These are phyloP conservation scores for Diacarnus erythraeanus DNA, from an alignment of 37 sponge, comb jelly and placozoan genomes.

Conservation along the genomic window DNA sequence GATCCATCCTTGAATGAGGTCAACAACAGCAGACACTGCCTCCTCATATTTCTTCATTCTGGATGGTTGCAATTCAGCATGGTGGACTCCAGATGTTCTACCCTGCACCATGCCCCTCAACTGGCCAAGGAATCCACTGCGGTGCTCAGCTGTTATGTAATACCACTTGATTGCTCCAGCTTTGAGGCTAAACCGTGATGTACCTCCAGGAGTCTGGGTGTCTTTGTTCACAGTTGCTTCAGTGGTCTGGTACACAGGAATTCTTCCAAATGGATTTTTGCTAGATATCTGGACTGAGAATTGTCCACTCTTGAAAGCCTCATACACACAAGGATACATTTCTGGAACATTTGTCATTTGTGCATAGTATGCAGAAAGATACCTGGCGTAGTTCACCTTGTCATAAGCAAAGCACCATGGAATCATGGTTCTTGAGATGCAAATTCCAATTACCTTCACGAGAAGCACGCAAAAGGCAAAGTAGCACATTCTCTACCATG, in stretches of 20 bases:
- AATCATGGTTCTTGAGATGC: constrained; percentile 1
- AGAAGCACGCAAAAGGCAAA: constrained; percentile 16
- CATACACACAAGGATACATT: constrained; percentile 6
- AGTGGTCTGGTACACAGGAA: constrained; percentile 4
- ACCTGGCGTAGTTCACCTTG: constrained; percentile 11
- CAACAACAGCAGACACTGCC: neutral
- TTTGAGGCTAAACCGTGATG: constrained; percentile 6
- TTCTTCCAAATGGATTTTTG: constrained; percentile 12
- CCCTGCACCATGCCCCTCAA: neutral
- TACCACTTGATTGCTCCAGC: constrained; percentile 7
- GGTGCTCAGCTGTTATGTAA: constrained; percentile 8
- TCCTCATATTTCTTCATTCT: neutral
- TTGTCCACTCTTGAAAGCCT: constrained; percentile 13
- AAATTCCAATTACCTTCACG: constrained; percentile 15
- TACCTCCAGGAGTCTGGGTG: constrained; percentile 6
- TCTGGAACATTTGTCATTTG: constrained; percentile 17
- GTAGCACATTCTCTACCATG: constrained; percentile 12
- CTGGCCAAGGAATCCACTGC: constrained; percentile 4
- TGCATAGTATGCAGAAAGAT: constrained; percentile 20
- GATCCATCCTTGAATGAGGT: constrained; percentile 14
- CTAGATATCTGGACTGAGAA: constrained; percentile 16
- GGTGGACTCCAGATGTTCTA: neutral
- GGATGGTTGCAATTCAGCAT: neutral
- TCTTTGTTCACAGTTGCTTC: neutral
- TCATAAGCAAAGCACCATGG: constrained; percentile 25